Percentiles rank a stretch among this genome's conserved stretches.
These are phyloP conservation scores for Xiphorhynchus elegans DNA, from an alignment of 2,113 vertebrate genomes.

Conservation along the genomic window DNA sequence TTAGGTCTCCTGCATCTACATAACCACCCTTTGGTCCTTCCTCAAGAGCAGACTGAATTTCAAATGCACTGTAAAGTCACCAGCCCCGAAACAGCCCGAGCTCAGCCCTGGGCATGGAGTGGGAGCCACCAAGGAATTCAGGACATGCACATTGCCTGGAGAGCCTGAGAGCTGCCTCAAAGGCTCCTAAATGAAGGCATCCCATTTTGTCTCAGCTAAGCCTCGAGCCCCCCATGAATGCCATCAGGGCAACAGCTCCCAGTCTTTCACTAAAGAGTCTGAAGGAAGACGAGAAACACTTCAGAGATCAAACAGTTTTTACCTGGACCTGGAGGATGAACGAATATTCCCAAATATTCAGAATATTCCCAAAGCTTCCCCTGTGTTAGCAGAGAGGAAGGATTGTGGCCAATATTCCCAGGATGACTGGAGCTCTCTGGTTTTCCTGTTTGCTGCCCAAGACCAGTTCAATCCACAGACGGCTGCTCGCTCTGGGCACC, in stretches of 20 bases:
- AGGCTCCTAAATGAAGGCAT: not conserved
- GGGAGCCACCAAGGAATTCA: not conserved
- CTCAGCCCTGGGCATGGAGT: not conserved
- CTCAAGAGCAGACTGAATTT: not conserved
- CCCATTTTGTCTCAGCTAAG: not conserved
- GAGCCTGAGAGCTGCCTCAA: not conserved
- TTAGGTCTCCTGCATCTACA: not conserved
- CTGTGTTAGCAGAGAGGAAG: not conserved
- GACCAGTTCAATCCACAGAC: not conserved
- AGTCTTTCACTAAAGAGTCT: not conserved
- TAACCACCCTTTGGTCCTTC: not conserved
- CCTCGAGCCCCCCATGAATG: not conserved
- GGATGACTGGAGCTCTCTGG: not conserved
- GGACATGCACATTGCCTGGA: not conserved
- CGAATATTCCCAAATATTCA: not conserved
- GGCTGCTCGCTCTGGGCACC: not conserved
- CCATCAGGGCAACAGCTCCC: not conserved
- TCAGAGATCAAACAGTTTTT: not conserved
- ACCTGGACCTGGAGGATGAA: not conserved
- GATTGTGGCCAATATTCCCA: not conserved
- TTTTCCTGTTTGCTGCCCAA: not conserved
- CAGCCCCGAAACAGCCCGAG: not conserved
- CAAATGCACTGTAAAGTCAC: not conserved
- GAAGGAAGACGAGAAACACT: not conserved
- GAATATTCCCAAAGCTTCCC: not conserved